Base-by-base conservation (phyloP, 2,888 invertebrate species). In the Pachycephus smyrnensis region DNA sequence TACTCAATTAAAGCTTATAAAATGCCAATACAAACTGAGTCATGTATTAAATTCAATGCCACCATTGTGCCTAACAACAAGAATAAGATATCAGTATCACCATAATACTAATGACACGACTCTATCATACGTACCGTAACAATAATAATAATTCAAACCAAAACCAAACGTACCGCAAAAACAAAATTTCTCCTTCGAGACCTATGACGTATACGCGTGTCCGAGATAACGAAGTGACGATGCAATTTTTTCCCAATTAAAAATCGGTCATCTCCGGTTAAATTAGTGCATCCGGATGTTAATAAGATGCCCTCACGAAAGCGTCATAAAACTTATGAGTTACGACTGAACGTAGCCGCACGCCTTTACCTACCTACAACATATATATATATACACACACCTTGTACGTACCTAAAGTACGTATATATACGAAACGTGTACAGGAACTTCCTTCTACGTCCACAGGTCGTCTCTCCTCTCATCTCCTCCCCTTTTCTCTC, bases 271-370 rank as follows among this genome's bases (percentile, higher is more conserved):
- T 69, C 69, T 69, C 30, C 77, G 78, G 81, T 81, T 82, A 84
- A 83, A 84, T 84, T 84, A 83, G 84, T 82, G 75, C 82, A 80
- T 79, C 77, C 80, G 79, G 80, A 83, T 83, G 82, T 84, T 84
- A 84, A 84, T 84, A 83, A 84, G 84, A 78, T 83, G 78, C 80
- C 82, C 82, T 82, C 82, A 75, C 82, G 84, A 83, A 80, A 82
- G 84, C 79, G 81, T 84, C 84, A 78, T 84, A 84, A 84, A 84
- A 84, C 81, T 83, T 80, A 79, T 84, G 84, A 84, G 82, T 84
- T 84, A 84, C 81, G 84, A 76, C 80, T 77, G 81, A 75, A 78
- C 77, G 74, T 76, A 75, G 79, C 77, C 71, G 77, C 74, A 55
- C 77, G 77, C 75, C 75, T 77, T n/a, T n/a, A n/a, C n/a, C 77